A percentile compares a stretch with the other conserved stretches of the same genome.
phyloP scores from a whole-genome alignment of 2,888 invertebrate genomes.

The Syrista parreyssii region DNA sequence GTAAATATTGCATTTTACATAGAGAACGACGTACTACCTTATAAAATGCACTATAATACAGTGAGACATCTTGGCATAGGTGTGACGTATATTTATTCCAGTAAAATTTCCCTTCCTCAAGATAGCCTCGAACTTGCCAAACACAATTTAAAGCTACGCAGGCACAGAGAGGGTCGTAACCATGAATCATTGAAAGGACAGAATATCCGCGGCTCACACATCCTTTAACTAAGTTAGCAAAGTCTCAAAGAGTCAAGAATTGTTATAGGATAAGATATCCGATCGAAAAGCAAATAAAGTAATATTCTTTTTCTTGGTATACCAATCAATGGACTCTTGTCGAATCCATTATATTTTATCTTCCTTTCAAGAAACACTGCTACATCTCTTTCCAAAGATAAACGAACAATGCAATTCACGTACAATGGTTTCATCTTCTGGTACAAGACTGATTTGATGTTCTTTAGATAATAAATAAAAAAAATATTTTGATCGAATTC shows the following conservation, averaged over 20 bases:
- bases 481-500: too few species aligned
- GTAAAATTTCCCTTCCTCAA: neutral
- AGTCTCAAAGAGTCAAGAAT: neutral
- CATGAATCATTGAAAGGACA: neutral
- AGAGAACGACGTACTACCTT: neutral
- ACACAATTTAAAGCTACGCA: neutral
- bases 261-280: neutral
- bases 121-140: neutral
- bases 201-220: neutral
- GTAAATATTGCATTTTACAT: neutral
- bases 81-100: neutral
- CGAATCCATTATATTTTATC: too few species aligned
- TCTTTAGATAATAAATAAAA: too few species aligned
- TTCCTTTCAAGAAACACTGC: too few species aligned
- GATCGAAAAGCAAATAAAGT: neutral
- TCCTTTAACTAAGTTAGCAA: neutral
- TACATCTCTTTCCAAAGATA: too few species aligned
- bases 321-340: too few species aligned
- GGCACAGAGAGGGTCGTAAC: neutral
- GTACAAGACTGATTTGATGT: too few species aligned
- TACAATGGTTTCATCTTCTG: too few species aligned
- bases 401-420: too few species aligned
- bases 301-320: too few species aligned
- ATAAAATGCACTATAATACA: neutral
- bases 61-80: neutral